Base-by-base conservation (phyloP, 2,797 vertebrate genomes). In the Gambelia wislizenii region DNA sequence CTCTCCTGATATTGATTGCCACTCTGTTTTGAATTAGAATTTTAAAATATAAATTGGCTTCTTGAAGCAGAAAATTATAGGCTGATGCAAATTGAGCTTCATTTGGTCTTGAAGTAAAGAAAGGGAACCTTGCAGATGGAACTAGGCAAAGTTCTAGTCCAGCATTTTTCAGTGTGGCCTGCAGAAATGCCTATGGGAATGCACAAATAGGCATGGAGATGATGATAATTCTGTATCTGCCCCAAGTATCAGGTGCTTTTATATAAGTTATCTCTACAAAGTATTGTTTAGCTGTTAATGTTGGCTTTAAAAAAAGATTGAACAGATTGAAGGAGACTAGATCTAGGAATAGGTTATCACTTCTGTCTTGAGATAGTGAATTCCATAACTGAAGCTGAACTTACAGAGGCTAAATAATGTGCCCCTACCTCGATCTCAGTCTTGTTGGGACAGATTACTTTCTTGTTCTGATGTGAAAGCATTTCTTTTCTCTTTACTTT, bases 1-100 rank as follows among this genome's bases (percentile, higher is more conserved):
- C 7, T 13, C 49, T 74, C 39, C 78, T 42, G 12, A n/a, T 81
- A 44, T 77, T 86, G 44, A 25, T 0, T 49, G 6, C 70, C 89
- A 18, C 2, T 89, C 91, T 86, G 1, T 33, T 82, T 27, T 86
- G 61, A 56, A 8, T 88, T 88, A 74, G 18, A 77, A 27, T 52
- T 1, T 91, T 52, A 36, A 59, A 52, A 75, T 13, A 13, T 72
- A 78, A 25, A 44, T 27, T 54, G 22, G n/a, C 16, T 69, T 9
- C 2, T 33, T 82, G 39, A 82, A 83, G 1, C 70, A 0, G 9
- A 83, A n/a, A 74, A 61, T 56, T n/a, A 3, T 87, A 44, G 47
- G 9, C n/a, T 52, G 9, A 74, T 27, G 7, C 30, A 30, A 56
- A 0, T 33, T 47, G 39, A 76, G 16, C 10, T 47, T 27, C 10